phyloP scores from a whole-genome alignment of 2,113 vertebrate genomes.

The Micromys minutus region DNA sequence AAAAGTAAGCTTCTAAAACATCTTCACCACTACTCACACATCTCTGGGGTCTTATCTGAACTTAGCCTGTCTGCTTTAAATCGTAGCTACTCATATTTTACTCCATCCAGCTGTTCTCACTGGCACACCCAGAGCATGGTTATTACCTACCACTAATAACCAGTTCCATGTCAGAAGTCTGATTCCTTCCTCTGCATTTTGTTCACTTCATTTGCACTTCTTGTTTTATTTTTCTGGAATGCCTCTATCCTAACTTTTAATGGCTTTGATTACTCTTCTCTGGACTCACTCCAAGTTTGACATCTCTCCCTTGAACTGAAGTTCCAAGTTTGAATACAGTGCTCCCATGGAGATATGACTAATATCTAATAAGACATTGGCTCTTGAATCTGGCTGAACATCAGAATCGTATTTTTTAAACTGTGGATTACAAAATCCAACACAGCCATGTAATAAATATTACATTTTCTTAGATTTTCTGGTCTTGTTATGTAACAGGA shows the following conservation, averaged over 20 bases:
- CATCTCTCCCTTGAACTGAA: constrained; percentile 22
- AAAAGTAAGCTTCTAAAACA: constrained; percentile 23
- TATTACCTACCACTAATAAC: not conserved
- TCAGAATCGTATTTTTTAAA: constrained; percentile 30
- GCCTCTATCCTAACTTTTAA: constrained; percentile 22
- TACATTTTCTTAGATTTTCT: constrained; percentile 8
- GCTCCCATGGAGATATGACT: constrained; percentile 61
- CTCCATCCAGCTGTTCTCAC: not conserved
- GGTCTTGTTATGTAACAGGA: not conserved
- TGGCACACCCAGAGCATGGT: constrained; percentile 19
- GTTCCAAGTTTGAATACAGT: constrained; percentile 50
- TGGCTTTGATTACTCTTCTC: constrained; percentile 33
- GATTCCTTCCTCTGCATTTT: constrained; percentile 37
- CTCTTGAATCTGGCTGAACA: constrained; percentile 42
- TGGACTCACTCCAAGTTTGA: constrained; percentile 52
- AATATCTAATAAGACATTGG: constrained; percentile 41
- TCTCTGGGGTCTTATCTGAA: not conserved
- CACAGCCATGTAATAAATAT: constrained; percentile 9
- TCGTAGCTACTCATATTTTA: not conserved
- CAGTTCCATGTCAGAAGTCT: constrained; percentile 22
- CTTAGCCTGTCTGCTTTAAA: constrained; percentile 36
- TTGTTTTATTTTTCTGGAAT: not conserved
- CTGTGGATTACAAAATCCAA: not conserved
- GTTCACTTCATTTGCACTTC: constrained; percentile 7
- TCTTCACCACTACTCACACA: not conserved